phyloP scores from a whole-genome alignment of 2,888 invertebrate genomes.

The Beris morrisii region DNA sequence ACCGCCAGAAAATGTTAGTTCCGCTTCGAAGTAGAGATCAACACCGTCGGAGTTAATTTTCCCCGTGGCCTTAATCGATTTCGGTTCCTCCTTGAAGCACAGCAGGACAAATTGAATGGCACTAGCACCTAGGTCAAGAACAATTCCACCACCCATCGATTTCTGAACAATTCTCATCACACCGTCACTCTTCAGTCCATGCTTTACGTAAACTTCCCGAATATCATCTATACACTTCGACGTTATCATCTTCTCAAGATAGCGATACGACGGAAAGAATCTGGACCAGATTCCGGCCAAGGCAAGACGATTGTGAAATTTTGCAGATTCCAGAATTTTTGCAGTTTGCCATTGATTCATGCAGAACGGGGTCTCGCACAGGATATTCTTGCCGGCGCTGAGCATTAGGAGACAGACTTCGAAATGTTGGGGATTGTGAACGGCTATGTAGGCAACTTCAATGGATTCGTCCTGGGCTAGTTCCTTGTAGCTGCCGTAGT shows the following conservation, averaged over 20 bases:
- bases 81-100: conserved; percentile 68
- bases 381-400: conserved; percentile 75
- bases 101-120: conserved; percentile 69
- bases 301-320: conserved; percentile 67
- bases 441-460: conserved; percentile 82
- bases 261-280: conserved; percentile 72
- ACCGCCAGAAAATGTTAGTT: conserved; percentile 43
- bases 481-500: conserved; percentile 73
- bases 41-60: conserved; percentile 69
- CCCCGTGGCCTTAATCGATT: conserved; percentile 66
- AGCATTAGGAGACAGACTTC: conserved; percentile 69
- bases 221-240: conserved; percentile 68
- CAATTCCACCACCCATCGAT: conserved; percentile 72
- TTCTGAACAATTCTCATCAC: conserved; percentile 63
- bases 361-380: conserved; percentile 85
- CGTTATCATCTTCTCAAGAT: conserved; percentile 64
- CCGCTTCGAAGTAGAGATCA: conserved; percentile 58
- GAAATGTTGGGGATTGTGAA: conserved; percentile 71
- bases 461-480: conserved; percentile 71
- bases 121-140: conserved; percentile 76
- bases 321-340: conserved; percentile 67
- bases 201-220: conserved; percentile 64
- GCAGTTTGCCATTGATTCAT: conserved; percentile 71
- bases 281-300: conserved; percentile 88
- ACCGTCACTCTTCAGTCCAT: conserved; percentile 64